Evolutionary conservation across 1,140 invertebrate species (phyloP).

Genomic region (Drosophila jambulina): DNA sequence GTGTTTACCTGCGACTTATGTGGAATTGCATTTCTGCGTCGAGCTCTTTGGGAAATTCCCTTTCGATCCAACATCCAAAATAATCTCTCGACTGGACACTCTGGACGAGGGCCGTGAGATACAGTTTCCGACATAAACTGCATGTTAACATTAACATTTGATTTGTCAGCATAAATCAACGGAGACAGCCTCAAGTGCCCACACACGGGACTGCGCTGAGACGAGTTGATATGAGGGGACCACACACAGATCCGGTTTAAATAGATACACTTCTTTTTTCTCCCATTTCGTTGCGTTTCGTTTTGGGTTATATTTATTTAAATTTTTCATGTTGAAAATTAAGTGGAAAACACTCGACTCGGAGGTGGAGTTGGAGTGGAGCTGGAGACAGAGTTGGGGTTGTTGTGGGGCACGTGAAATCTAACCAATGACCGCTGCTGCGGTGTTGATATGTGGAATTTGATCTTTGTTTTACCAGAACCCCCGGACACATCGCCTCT

Average conservation of each 20-base stretch:
- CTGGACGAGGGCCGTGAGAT: constrained; percentile 29
- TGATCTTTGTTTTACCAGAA: constrained; percentile 63
- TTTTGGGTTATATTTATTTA: constrained; percentile 69
- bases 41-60: constrained; percentile 12
- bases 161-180: constrained; percentile 78
- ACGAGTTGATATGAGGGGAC: constrained; percentile 40
- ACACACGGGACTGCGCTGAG: constrained; percentile 35
- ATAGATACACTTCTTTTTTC: constrained; percentile 34
- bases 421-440: constrained; percentile 41
- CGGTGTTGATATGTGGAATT: constrained; percentile 78
- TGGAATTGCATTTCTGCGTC: constrained; percentile 43
- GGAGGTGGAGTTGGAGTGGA: constrained; percentile 27
- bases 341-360: constrained; percentile 76
- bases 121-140: constrained; percentile 58
- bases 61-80: constrained; percentile 24
- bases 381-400: constrained; percentile 9
- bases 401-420: constrained; percentile 62
- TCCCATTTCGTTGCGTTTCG: constrained; percentile 19
- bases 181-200: constrained; percentile 65
- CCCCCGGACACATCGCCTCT: constrained; percentile 9
- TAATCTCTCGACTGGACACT: constrained; percentile 8
- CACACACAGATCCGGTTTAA: constrained; percentile 59
- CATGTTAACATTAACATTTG: constrained; percentile 70
- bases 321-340: constrained; percentile 76
- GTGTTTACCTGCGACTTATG: constrained; percentile 59